Evolutionary conservation across 2,113 vertebrate species (phyloP).

Genomic region (Chaetodon auriga): DNA sequence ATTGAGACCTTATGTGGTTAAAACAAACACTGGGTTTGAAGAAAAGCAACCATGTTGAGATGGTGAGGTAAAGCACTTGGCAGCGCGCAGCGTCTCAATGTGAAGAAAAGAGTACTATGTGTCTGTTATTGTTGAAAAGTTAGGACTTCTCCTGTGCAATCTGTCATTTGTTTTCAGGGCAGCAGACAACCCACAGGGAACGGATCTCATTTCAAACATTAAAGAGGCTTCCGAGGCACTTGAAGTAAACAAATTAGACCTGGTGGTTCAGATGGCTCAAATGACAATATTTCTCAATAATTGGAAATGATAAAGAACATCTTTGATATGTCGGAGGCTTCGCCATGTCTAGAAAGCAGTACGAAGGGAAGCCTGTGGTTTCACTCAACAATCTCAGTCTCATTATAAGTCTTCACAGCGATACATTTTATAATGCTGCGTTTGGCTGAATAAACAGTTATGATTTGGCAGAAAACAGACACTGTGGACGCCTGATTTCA

Average conservation of each 20-base stretch:
- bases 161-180: slow-evolving; percentile 58
- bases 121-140: slow-evolving; percentile 60
- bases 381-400: slow-evolving; percentile 62
- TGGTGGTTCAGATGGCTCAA: slow-evolving; percentile 67
- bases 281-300: slow-evolving; percentile 74
- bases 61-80: slow-evolving; percentile 36
- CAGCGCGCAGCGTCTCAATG: slow-evolving; percentile 19
- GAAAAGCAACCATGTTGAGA: slow-evolving; percentile 18
- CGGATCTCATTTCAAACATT: slow-evolving; percentile 60
- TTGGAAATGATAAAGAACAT: slow-evolving; percentile 72
- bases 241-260: slow-evolving; percentile 78
- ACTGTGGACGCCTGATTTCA: slow-evolving; percentile 71
- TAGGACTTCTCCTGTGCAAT: slow-evolving; percentile 49
- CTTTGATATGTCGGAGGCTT: slow-evolving; percentile 71
- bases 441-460: slow-evolving; percentile 84
- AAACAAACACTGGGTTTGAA: slow-evolving; percentile 35
- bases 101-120: slow-evolving; percentile 20
- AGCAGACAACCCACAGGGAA: slow-evolving; percentile 38
- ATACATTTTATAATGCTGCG: slow-evolving; percentile 71
- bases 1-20: slow-evolving; percentile 36
- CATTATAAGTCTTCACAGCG: slow-evolving; percentile 79
- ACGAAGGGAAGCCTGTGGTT: slow-evolving; percentile 59
- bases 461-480: slow-evolving; percentile 79
- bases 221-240: slow-evolving; percentile 53
- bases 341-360: slow-evolving; percentile 55